Conservation (phyloP, 2,888 invertebrate genomes). For the Malacosoma neustria region DNA sequence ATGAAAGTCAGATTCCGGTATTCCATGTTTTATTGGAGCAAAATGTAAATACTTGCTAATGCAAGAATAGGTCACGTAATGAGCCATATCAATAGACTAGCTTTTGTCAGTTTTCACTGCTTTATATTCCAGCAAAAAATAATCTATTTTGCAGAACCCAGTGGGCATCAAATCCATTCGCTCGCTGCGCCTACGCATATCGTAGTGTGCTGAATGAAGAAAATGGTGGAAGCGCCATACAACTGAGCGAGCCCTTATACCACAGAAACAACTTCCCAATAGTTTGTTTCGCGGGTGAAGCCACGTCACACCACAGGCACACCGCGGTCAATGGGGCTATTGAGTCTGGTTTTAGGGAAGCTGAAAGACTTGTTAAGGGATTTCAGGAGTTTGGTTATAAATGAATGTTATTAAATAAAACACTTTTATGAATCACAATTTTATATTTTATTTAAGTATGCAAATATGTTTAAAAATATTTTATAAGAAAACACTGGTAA, state of each 20-base stretch:
- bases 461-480: too few species aligned
- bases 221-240: slow-evolving; percentile 64
- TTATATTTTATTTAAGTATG: too few species aligned
- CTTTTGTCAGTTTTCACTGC: too few species aligned
- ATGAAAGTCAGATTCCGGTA: too few species aligned
- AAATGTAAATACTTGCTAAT: too few species aligned
- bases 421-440: too few species aligned
- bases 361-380: slow-evolving; percentile 68
- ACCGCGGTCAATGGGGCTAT: slow-evolving; percentile 83
- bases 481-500: too few species aligned
- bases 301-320: slow-evolving; percentile 77
- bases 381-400: slow-evolving; percentile 21
- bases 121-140: too few species aligned
- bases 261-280: slow-evolving; percentile 50
- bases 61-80: too few species aligned
- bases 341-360: slow-evolving; percentile 83
- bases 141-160: slow-evolving; percentile 66
- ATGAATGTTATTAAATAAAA: too few species aligned
- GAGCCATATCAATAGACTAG: too few species aligned
- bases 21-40: too few species aligned
- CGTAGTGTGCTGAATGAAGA: slow-evolving; percentile 73
- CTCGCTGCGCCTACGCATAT: slow-evolving; percentile 79
- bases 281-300: slow-evolving; percentile 81
- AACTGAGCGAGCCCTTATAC: slow-evolving; percentile 71
- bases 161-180: slow-evolving; percentile 77